Evolutionary conservation across 2,888 invertebrate genomes (phyloP).

Genomic region (Lobophora halterata): DNA sequence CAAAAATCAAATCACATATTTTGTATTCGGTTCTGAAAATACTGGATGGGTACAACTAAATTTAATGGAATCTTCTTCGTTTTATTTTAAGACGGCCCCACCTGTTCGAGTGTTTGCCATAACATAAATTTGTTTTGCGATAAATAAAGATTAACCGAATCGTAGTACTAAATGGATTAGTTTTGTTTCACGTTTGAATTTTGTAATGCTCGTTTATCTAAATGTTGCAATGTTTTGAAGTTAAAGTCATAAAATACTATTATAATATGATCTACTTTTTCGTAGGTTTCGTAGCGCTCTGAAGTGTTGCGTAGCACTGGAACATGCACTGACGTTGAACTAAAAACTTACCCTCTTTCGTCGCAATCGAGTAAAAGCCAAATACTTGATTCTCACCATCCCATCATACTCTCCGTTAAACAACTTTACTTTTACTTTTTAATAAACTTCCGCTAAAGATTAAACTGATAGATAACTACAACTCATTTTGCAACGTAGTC

Average conservation of each 20-base stretch:
- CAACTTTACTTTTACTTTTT: no score
- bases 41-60: not conserved
- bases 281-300: slow-evolving; percentile 13
- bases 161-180: slow-evolving; percentile 4
- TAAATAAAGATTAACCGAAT: slow-evolving; percentile 11
- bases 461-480: no score
- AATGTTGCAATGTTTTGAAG: no score
- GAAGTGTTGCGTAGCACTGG: slow-evolving; percentile 12
- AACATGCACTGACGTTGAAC: no score
- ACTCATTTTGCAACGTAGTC: no score
- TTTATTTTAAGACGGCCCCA: slow-evolving; percentile 8
- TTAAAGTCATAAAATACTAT: no score
- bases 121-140: slow-evolving; percentile 12
- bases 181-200: slow-evolving; percentile 1
- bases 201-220: not conserved
- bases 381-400: no score
- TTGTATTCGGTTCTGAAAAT: slow-evolving; percentile 7
- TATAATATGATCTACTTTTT: slow-evolving; percentile 9
- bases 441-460: no score
- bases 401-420: no score
- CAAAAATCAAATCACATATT: slow-evolving; percentile 12
- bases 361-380: no score
- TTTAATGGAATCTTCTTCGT: not conserved
- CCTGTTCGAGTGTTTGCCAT: slow-evolving; percentile 8
- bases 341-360: no score